Evolutionary conservation across 2,113 vertebrate genomes (phyloP), one percentile per base, ranked within the genome.

Genomic region (Calyptommatus sinebrachiatus): DNA sequence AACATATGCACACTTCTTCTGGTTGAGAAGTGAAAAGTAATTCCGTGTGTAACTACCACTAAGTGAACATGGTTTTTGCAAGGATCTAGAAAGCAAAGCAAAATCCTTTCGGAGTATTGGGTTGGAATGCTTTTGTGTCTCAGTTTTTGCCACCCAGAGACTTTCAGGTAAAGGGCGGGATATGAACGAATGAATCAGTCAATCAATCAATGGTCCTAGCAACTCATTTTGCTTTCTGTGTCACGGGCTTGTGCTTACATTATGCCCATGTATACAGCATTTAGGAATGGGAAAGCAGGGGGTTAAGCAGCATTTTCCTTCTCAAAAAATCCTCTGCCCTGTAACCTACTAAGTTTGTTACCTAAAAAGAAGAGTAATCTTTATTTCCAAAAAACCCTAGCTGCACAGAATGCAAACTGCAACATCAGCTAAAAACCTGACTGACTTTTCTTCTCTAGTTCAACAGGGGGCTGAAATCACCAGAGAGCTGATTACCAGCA

Each of bases 391-490:
- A 35, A n/a, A 24, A 45, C 28, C 46, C 29, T 65, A 10, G 26
- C 72, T 70, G 53, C 46, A 75, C 72, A 62, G 69, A 78, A 74
- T 81, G 61, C 66, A 74, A 75, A 81, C 68, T 75, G 50, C 72
- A 46, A 22, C 69, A 53, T 81, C 79, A 81, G 35, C 26, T n/a
- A 68, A 80, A 78, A 73, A 26, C 79, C 74, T 81, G 75, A 81
- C 74, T 73, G 48, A 66, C 75, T 76, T 35, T 70, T 76, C 45
- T 53, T 35, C 68, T 61, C 69, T 53, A 75, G 72, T 50, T 81
- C 79, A 75, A 75, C 65, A 81, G 70, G 72, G 75, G 35, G 69
- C 11, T 63, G 11, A 69, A 66, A 81, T 26, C 61, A 66, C 75
- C 75, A 76, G 62, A 65, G 79, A 75, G 75, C 62, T 81, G 65